Conservation (phyloP, 1,140 invertebrate genomes). For the Coptotermes formosanus region DNA sequence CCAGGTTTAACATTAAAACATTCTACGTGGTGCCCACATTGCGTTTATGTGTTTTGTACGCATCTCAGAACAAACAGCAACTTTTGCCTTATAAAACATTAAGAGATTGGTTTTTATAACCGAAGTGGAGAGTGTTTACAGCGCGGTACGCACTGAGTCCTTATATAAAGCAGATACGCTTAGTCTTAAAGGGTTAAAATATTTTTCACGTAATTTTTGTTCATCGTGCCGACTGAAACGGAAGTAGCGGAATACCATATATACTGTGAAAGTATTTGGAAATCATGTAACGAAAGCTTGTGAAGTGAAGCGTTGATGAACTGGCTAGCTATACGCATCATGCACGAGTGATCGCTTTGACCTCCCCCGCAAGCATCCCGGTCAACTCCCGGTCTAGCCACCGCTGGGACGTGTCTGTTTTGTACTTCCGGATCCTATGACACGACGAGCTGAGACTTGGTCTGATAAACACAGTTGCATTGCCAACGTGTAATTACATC, state of each 20-base stretch:
- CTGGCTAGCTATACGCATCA: neutral
- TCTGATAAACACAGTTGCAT: too few species aligned
- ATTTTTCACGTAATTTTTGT: neutral
- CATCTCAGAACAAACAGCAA: too few species aligned
- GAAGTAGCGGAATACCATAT: neutral
- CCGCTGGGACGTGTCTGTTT: neutral
- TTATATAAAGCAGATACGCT: too few species aligned
- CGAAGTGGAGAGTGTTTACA: too few species aligned
- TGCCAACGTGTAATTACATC: too few species aligned
- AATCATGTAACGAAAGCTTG: neutral
- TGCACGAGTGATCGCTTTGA: neutral
- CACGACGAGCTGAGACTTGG: neutral
- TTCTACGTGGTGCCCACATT: too few species aligned
- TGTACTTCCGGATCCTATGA: neutral
- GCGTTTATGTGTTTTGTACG: too few species aligned
- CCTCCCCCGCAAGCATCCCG: neutral
- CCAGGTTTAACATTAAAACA: too few species aligned
- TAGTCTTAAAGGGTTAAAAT: too few species aligned
- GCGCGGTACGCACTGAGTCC: too few species aligned
- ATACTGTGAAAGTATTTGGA: neutral
- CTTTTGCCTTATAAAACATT: too few species aligned
- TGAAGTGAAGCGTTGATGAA: slow-evolving; percentile 15
- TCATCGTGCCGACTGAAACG: neutral
- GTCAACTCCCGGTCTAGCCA: neutral
- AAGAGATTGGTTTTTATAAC: too few species aligned